phyloP scores from a whole-genome alignment of 2,113 vertebrate genomes.

The Poeciliopsis turrubarensis region DNA sequence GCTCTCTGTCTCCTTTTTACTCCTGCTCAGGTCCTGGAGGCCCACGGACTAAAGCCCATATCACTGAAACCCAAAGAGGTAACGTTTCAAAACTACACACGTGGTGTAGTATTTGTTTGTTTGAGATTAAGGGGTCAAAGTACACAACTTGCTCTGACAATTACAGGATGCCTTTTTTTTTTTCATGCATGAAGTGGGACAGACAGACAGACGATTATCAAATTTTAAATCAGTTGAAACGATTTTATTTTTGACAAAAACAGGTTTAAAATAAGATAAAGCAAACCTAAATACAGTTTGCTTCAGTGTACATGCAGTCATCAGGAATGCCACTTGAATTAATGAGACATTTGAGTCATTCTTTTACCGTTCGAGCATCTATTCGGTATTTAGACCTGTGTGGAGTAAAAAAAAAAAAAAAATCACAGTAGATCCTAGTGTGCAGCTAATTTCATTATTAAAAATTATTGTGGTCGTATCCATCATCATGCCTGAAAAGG shows the following conservation, averaged over 20 bases:
- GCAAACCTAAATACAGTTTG: no score
- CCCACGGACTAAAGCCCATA: conserved; percentile 93
- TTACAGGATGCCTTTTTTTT: background rate
- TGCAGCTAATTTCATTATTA: background rate
- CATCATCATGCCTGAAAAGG: background rate
- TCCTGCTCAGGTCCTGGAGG: conserved; percentile 88
- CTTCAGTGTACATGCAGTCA: no score
- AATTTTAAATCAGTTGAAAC: background rate
- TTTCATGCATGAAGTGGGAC: background rate
- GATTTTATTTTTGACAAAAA: no score
- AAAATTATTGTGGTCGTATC: background rate
- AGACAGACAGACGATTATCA: background rate
- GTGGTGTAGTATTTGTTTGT: conserved; percentile 18
- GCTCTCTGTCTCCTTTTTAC: conserved; percentile 47
- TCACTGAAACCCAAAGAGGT: conserved; percentile 97
- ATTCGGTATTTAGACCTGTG: no score
- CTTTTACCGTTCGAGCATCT: no score
- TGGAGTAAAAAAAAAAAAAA: no score
- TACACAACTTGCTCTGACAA: background rate
- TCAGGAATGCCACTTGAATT: no score
- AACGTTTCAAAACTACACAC: conserved; percentile 49
- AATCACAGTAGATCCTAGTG: background rate
- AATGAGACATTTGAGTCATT: no score
- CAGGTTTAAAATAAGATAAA: no score
- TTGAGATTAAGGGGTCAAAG: background rate